Evolutionary conservation across 2,113 vertebrate genomes (phyloP), one percentile per base, ranked within the genome.

Genomic region (Sapayoa aenigma): DNA sequence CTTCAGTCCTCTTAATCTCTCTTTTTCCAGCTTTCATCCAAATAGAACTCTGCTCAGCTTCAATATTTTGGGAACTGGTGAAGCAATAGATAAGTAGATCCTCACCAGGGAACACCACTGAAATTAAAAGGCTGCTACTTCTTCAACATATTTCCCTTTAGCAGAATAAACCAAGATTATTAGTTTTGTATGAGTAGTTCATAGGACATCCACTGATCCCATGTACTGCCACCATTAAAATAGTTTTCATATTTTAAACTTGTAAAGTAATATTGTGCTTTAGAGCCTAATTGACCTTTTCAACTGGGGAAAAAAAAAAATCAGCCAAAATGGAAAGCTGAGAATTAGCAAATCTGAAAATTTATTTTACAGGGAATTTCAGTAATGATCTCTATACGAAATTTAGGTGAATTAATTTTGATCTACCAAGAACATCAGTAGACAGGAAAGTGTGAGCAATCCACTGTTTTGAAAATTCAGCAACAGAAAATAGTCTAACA

Each of bases 61-160:
- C 49, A 85, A 9, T 69, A 12, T 86, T 95, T 66, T 25, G 49
- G 58, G 66, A 35, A 52, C 72, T 67, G 58, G 53, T 27, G 94
- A 76, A 63, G 50, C 76, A 84, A 79, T 6, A 94, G 86, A 86
- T 96, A 94, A 93, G 81, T 66, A 94, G 73, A 84, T 76, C n/a
- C 50, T 59, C 47, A 92, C 52, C 31, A 92, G 73, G 30, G 65
- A 94, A 82, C 46, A 76, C 16, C 11, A 77, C 0, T 59, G 66
- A 46, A 93, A 95, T 93, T 49, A 76, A 93, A 95, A 78, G 53
- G 49, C 58, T 82, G 11, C 16, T 69, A 74, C 16, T 78, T 35
- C 59, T 88, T 93, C 1, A 2, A 81, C 67, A 74, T 22, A 42
- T 58, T 85, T 11, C 66, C 37, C 49, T 55, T 73, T 24, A 86